Conservation (phyloP, 2,113 vertebrate genomes). For the Gymnobelideus leadbeateri region DNA sequence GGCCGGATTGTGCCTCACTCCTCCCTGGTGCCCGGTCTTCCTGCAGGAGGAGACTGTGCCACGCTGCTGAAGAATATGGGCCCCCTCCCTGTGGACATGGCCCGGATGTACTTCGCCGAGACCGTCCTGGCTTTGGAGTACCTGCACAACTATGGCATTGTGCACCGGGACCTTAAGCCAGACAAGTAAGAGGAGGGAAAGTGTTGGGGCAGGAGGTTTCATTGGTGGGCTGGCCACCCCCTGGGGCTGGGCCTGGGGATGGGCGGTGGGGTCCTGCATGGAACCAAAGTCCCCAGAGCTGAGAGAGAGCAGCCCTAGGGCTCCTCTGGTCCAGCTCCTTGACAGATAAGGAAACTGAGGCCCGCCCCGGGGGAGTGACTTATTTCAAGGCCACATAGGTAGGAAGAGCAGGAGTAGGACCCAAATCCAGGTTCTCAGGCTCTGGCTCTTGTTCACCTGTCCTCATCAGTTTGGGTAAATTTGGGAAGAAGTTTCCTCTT, state of each 20-base stretch:
- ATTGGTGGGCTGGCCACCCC: not conserved
- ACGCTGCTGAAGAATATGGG: conserved; percentile 98
- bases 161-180: conserved; percentile 98
- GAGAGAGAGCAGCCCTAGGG: not conserved
- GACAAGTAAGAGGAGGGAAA: conserved; percentile 90
- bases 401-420: not conserved
- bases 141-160: conserved; percentile 97
- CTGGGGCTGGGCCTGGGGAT: not conserved
- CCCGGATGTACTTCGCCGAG: conserved; percentile 97
- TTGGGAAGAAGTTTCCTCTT: not conserved
- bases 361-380: not conserved
- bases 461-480: not conserved
- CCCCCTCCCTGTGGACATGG: conserved; percentile 96
- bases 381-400: not conserved
- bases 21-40: not conserved
- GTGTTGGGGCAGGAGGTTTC: not conserved
- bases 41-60: conserved; percentile 95
- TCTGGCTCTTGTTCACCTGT: not conserved
- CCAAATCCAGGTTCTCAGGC: not conserved
- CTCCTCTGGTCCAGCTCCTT: not conserved
- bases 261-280: not conserved
- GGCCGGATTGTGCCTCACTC: fast-evolving
- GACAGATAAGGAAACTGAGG: not conserved
- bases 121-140: conserved; percentile 96
- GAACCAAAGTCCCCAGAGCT: not conserved